Evolutionary conservation across 2,888 invertebrate genomes (phyloP), one percentile per base, ranked within the genome.

Genomic region (Euplexia lucipara): DNA sequence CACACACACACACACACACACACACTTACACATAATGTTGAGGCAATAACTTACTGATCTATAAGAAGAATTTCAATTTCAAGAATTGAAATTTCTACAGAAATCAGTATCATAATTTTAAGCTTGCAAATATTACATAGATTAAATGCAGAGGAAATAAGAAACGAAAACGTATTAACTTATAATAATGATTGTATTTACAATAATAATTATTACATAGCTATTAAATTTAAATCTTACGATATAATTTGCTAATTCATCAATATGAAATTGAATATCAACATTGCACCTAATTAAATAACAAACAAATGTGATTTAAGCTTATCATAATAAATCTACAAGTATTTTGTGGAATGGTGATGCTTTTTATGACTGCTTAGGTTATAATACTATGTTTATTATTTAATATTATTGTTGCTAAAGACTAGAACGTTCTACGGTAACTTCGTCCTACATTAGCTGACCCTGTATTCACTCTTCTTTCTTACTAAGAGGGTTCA

Each of bases 401-500:
- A 35, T 39, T 57, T 48, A 48, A 49, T 44, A 63, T 42, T 54
- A 67, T 49, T 58, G 47, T 68, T 52, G 45, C 26, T 58, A 79
- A 51, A 61, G 79, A 79, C 79, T 79, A 79, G 79, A 79, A 71
- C 44, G 45, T 66, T 48, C 42, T 57, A 69, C 75, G 75, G 61
- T 79, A 77, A 75, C 78, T n/a, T n/a, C n/a, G n/a, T n/a, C n/a
- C n/a, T n/a, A n/a, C n/a, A n/a, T n/a, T n/a, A n/a, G n/a, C n/a
- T n/a, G n/a, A n/a, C n/a, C n/a, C n/a, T n/a, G n/a, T n/a, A n/a
- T n/a, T n/a, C n/a, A n/a, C n/a, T n/a, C n/a, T n/a, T n/a, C n/a
- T n/a, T n/a, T n/a, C n/a, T n/a, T n/a, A n/a, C n/a, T n/a, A n/a
- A n/a, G n/a, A n/a, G n/a, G n/a, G n/a, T n/a, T n/a, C n/a, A n/a